Percentiles rank a stretch among this genome's conserved stretches.
phyloP scores from a whole-genome alignment of 1,140 invertebrate genomes.

The Diploscapter pachys region DNA sequence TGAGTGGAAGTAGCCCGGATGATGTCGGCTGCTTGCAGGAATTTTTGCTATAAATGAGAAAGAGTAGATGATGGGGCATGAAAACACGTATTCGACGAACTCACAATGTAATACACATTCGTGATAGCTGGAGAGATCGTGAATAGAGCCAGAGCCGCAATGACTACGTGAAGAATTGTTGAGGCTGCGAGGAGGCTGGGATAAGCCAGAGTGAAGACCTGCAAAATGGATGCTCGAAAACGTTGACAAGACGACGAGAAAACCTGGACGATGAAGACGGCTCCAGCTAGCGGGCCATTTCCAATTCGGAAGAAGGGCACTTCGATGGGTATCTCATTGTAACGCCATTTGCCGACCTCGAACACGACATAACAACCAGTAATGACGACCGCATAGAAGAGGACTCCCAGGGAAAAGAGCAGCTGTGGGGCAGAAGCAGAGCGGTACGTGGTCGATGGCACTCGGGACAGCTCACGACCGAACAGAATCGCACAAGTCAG shows the following conservation, averaged over 20 bases:
- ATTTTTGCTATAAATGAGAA: slow-evolving; percentile 40
- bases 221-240: slow-evolving; percentile 20
- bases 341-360: slow-evolving; percentile 57
- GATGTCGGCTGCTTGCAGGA: slow-evolving; percentile 37
- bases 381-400: slow-evolving; percentile 52
- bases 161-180: slow-evolving; percentile 49
- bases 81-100: neutral
- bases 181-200: slow-evolving; percentile 45
- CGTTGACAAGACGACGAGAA: neutral
- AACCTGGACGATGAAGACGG: slow-evolving; percentile 53
- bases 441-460: slow-evolving; percentile 30
- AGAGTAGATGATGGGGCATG: neutral
- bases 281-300: slow-evolving; percentile 55
- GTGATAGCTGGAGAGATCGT: slow-evolving; percentile 52
- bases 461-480: slow-evolving; percentile 37
- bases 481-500: slow-evolving; percentile 44
- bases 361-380: slow-evolving; percentile 56
- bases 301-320: slow-evolving; percentile 52
- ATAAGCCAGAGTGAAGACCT: slow-evolving; percentile 26
- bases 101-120: slow-evolving; percentile 55
- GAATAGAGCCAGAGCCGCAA: slow-evolving; percentile 51
- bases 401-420: slow-evolving; percentile 49
- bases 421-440: slow-evolving; percentile 49
- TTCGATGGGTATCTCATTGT: slow-evolving; percentile 48
- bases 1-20: slow-evolving; percentile 36